Percentiles rank a stretch among this genome's conserved stretches.
Conservation (phyloP, 2,888 invertebrate species). For the Lepidochrysops patricia region DNA sequence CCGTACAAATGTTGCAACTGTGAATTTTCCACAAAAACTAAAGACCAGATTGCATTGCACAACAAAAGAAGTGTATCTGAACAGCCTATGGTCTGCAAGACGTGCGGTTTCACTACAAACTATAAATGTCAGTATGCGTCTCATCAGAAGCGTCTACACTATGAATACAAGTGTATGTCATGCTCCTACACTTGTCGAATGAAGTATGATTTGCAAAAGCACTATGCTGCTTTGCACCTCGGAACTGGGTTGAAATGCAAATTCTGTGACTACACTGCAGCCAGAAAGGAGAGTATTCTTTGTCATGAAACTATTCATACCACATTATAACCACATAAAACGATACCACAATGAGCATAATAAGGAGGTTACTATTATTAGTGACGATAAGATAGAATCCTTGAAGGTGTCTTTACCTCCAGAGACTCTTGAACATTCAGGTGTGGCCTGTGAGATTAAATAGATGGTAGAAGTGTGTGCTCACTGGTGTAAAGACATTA, state of each 20-base stretch:
- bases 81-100: constrained; percentile 28
- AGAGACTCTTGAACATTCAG: background rate
- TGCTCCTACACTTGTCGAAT: constrained; percentile 43
- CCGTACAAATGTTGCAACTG: constrained; percentile 53
- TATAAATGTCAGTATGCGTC: constrained; percentile 44
- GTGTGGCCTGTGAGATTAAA: background rate
- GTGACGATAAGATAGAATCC: constrained; percentile 37
- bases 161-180: constrained; percentile 37
- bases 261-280: constrained; percentile 41
- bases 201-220: constrained; percentile 46
- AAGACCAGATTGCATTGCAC: constrained; percentile 51
- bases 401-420: constrained; percentile 30
- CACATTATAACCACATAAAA: constrained; percentile 41
- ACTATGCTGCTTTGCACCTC: constrained; percentile 39
- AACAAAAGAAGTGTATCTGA: constrained; percentile 44
- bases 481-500: too few relatives aligned
- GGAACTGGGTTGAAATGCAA: constrained; percentile 43
- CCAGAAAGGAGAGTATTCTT: constrained; percentile 39
- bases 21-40: constrained; percentile 53
- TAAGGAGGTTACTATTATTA: constrained; percentile 31
- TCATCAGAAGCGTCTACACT: constrained; percentile 45
- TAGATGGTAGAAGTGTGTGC: background rate
- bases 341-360: constrained; percentile 34
- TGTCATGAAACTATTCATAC: constrained; percentile 48
- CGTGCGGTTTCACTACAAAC: constrained; percentile 36